phyloP scores from a whole-genome alignment of 1,140 invertebrate genomes.

The Leptopilina clavipes region DNA sequence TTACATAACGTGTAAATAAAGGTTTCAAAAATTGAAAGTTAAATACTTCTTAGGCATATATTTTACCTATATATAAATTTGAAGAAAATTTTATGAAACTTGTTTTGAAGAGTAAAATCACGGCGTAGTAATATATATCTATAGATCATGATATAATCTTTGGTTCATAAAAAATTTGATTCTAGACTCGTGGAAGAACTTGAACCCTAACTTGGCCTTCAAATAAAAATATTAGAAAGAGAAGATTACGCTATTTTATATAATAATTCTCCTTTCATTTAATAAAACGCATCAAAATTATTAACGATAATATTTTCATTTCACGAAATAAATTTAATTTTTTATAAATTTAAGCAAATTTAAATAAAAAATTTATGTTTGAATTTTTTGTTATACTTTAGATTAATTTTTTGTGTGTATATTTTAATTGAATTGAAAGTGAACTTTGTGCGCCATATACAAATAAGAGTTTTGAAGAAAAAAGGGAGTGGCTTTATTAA shows the following conservation, averaged over 20 bases:
- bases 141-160: background rate
- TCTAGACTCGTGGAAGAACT: background rate
- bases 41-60: too few species aligned
- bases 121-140: background rate
- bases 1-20: background rate
- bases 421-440: too few species aligned
- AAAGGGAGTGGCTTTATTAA: background rate
- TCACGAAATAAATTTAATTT: too few species aligned
- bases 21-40: background rate
- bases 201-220: conserved; percentile 18
- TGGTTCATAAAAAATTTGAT: background rate
- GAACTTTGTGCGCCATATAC: background rate
- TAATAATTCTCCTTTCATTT: background rate
- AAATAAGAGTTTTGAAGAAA: background rate
- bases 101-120: background rate
- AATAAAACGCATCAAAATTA: background rate
- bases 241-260: background rate
- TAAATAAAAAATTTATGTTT: too few species aligned
- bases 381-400: too few species aligned
- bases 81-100: background rate
- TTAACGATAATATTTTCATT: too few species aligned
- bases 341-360: too few species aligned
- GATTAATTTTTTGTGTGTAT: too few species aligned
- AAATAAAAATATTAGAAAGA: background rate
- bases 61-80: background rate